A percentile compares a stretch with the other conserved stretches of the same genome.
These are phyloP conservation scores for Proteles cristata DNA, from an alignment of 2,113 vertebrate genomes.

Conservation along the genomic window DNA sequence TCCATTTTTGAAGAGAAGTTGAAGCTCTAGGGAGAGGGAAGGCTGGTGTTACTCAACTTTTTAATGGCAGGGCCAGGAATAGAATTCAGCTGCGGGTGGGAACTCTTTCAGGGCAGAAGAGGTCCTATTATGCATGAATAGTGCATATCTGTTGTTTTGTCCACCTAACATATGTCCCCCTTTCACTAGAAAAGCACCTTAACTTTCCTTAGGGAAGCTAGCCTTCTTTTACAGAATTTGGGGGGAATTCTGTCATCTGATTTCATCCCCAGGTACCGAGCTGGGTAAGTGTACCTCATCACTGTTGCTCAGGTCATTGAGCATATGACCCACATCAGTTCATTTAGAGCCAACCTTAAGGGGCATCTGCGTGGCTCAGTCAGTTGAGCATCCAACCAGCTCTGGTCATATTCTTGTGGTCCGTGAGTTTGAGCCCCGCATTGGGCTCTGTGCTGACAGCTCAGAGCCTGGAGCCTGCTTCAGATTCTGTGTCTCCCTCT, in stretches of 20 bases:
- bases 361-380: no score
- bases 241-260: background rate
- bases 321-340: background rate
- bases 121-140: background rate
- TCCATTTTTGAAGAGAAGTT: background rate
- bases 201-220: background rate
- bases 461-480: no score
- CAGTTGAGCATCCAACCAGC: background rate
- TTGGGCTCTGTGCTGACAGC: no score
- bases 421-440: no score
- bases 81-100: background rate
- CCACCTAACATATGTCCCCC: rapidly evolving
- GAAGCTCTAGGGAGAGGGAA: background rate
- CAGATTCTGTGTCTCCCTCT: no score
- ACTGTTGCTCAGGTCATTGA: background rate
- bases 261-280: background rate
- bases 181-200: background rate
- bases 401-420: no score
- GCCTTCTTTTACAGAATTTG: background rate
- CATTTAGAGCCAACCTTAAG: background rate
- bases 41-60: background rate
- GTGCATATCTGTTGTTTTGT: background rate
- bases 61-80: background rate
- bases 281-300: rapidly evolving
- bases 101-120: background rate